These are phyloP conservation scores for Vulpes ferrilata DNA, from an alignment of 2,113 vertebrate species.

Conservation along the genomic window DNA sequence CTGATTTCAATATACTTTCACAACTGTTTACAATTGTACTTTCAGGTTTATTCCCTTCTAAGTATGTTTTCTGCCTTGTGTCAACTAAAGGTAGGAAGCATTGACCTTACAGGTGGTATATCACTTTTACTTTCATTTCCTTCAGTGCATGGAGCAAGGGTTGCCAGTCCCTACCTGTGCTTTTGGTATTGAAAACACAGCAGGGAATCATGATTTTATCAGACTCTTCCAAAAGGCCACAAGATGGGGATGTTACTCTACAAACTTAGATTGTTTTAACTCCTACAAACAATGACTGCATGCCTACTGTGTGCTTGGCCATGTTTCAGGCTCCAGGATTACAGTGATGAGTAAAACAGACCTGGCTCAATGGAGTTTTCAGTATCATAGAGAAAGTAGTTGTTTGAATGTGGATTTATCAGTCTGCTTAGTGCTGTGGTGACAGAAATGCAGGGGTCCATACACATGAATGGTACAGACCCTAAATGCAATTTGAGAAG, in stretches of 20 bases:
- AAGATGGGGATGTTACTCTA: constrained; percentile 75
- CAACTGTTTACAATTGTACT: background rate
- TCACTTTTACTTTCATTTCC: background rate
- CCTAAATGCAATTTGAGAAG: background rate
- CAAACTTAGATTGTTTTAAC: background rate
- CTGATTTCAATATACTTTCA: background rate
- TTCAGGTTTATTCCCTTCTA: constrained; percentile 6
- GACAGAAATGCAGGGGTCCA: background rate
- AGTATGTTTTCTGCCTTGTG: background rate
- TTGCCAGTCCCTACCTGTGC: background rate
- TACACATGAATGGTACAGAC: background rate
- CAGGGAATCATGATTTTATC: background rate
- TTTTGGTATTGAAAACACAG: constrained; percentile 20
- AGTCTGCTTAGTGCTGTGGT: background rate
- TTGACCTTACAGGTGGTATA: background rate
- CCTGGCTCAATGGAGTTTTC: background rate
- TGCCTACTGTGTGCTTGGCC: constrained; percentile 56
- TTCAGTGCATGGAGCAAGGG: background rate
- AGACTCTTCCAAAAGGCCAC: constrained; percentile 67
- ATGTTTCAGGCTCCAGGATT: background rate
- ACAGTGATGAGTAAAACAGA: background rate
- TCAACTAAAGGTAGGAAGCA: background rate
- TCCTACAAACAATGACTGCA: background rate
- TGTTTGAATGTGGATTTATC: background rate
- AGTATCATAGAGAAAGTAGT: background rate